These are phyloP conservation scores for Lamellibrachia luymesi DNA, from an alignment of 1,140 invertebrate species.

Conservation along the genomic window DNA sequence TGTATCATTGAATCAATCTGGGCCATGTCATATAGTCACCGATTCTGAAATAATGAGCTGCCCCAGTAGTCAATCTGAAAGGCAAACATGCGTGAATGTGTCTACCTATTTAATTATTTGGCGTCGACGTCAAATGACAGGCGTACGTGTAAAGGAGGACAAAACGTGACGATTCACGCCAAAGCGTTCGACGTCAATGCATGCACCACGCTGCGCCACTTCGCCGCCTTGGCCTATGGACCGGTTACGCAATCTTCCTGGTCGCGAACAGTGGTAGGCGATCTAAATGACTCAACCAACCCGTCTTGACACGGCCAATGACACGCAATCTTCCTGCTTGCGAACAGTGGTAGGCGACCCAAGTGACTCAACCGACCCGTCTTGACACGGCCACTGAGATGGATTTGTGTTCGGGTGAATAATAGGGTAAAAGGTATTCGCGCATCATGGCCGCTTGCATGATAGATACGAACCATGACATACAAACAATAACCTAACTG, in stretches of 20 bases:
- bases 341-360: neutral
- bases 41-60: neutral
- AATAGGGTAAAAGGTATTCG: neutral
- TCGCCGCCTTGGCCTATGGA: neutral
- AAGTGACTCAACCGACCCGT: neutral
- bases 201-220: neutral
- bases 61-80: neutral
- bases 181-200: neutral
- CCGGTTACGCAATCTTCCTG: neutral
- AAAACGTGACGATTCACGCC: neutral
- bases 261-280: neutral
- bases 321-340: neutral
- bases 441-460: neutral
- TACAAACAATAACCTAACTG: neutral
- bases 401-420: neutral
- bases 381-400: neutral
- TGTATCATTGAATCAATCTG: neutral
- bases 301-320: no score
- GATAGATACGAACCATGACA: neutral
- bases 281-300: neutral
- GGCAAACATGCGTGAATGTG: neutral
- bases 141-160: neutral
- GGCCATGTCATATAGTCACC: neutral
- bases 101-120: neutral
- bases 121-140: neutral